Percentiles rank a stretch among this genome's conserved stretches.
Conservation (phyloP, 2,888 invertebrate genomes). For the Orthosia cruda region DNA sequence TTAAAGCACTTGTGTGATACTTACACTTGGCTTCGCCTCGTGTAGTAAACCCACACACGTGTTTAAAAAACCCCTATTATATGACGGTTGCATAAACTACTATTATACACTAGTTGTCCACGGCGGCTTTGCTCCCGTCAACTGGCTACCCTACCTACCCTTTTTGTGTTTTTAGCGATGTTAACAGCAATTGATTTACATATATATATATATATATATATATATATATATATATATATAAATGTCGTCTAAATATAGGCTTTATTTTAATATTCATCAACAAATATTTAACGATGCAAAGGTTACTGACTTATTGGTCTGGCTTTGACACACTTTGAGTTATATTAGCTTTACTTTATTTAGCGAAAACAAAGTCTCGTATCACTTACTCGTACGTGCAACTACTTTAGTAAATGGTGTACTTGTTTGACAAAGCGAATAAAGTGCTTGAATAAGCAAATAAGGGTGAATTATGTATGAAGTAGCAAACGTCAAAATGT, state of each 20-base stretch:
- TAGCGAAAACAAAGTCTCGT: constrained; percentile 56
- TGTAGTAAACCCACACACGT: too few species aligned
- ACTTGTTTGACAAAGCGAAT: constrained; percentile 55
- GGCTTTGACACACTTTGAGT: constrained; percentile 37
- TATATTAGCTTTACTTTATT: constrained; percentile 32
- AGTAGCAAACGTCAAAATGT: constrained; percentile 42
- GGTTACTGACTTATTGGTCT: constrained; percentile 9
- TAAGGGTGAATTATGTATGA: constrained; percentile 61
- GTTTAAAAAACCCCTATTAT: too few species aligned
- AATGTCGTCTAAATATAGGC: not conserved
- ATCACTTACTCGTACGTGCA: constrained; percentile 50
- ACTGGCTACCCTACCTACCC: too few species aligned
- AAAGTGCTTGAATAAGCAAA: constrained; percentile 51
- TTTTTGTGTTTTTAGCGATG: too few species aligned
- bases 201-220: too few species aligned
- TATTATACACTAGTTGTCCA: too few species aligned
- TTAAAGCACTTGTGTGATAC: too few species aligned
- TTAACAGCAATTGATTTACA: too few species aligned
- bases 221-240: too few species aligned
- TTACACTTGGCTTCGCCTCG: too few species aligned
- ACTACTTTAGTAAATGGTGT: constrained; percentile 60
- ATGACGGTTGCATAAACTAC: too few species aligned
- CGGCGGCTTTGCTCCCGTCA: too few species aligned
- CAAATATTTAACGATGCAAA: not conserved
- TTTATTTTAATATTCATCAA: not conserved